Evolutionary conservation across 2,888 invertebrate genomes (phyloP).

Genomic region (Nebria salina): DNA sequence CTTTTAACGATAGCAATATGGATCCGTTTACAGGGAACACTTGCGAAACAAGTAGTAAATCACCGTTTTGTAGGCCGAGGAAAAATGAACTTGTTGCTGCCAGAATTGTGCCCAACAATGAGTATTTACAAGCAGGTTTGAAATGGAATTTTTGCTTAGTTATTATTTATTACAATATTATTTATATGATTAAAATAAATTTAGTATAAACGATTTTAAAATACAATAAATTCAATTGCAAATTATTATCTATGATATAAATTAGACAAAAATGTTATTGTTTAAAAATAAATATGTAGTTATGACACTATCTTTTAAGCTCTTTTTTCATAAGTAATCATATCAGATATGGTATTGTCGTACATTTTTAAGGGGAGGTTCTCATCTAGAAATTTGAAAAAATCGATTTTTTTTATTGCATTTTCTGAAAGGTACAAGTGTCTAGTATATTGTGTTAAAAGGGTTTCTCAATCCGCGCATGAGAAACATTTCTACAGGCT

Average conservation of each 20-base stretch:
- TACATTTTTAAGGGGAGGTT: neutral
- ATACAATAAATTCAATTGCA: neutral
- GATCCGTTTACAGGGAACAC: neutral
- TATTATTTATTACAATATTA: neutral
- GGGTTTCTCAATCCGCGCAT: too few relatives aligned
- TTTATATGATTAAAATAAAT: too few relatives aligned
- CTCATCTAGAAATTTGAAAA: too few relatives aligned
- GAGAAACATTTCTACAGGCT: too few relatives aligned
- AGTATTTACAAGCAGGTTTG: slow-evolving; percentile 20
- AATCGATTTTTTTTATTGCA: too few relatives aligned
- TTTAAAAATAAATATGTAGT: neutral
- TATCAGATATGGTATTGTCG: neutral
- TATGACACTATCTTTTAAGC: neutral
- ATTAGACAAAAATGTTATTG: neutral
- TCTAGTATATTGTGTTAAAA: too few relatives aligned
- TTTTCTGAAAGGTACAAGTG: too few relatives aligned
- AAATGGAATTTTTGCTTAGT: neutral
- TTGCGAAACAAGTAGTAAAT: slow-evolving; percentile 4
- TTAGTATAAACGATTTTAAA: neutral
- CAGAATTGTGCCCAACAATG: slow-evolving; percentile 27
- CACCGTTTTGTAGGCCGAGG: slow-evolving; percentile 28
- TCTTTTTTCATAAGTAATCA: neutral
- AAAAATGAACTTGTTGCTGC: slow-evolving; percentile 44
- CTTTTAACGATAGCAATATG: neutral
- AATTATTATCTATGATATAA: neutral